Evolutionary conservation across 2,797 vertebrate species (phyloP), one percentile per base, ranked within the genome.

Genomic region (Rhabdophis nuchalis): DNA sequence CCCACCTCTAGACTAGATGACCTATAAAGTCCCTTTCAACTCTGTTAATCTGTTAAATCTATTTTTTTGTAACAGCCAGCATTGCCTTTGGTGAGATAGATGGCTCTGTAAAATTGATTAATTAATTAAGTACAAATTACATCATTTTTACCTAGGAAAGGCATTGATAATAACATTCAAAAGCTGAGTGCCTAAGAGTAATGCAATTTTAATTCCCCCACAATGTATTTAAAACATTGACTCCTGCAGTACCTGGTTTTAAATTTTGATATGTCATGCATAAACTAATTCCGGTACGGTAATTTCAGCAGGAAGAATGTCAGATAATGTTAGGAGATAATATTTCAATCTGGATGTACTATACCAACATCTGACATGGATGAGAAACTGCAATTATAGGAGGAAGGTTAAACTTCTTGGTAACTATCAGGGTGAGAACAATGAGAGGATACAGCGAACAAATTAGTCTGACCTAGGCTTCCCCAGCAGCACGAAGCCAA

Each of bases 211-310:
- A 25, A 90, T 3, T 8, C 18, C 52, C 52, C 72, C 11, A 29
- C 27, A 29, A 1, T 68, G 87, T 92, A 77, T 87, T 95, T 92
- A 72, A 86, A 11, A 82, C 93, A 64, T 18, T 90, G 54, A 64
- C 90, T 86, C 87, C 93, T 94, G 93, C 94, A 95, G 92, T 95
- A 77, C 68, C 32, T 77, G 89, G 93, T 96, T 93, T 95, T 94
- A 94, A 96, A 96, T 94, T 95, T 92, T 91, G 94, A 91, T 92
- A 64, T 87, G 95, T 96, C 94, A 93, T 93, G 90, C 94, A 93
- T 92, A 95, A 96, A 95, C 92, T 93, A 96, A 96, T 96, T 94
- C 94, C 89, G 92, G 93, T 90, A 61, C 88, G 91, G 72, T 93
- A 91, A 89, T 92, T 95, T 96, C 91, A 95, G 94, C 95, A 88